Percentiles rank a stretch among this genome's conserved stretches.
Conservation (phyloP, 2,797 vertebrate species). For the Onychomys leucogaster region DNA sequence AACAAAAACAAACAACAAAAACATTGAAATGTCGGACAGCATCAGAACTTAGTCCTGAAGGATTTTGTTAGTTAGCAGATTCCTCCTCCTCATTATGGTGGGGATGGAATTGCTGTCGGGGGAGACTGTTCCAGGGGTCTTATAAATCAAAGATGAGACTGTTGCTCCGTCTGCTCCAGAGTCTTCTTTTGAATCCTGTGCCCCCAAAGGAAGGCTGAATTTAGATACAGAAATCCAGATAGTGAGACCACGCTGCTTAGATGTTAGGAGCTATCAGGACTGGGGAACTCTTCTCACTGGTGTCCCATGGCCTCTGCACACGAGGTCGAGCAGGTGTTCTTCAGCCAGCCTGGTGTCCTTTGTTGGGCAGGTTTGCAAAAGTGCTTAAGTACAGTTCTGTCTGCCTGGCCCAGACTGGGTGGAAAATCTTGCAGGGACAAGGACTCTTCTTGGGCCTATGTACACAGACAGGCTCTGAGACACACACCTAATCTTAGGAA, state of each 20-base stretch:
- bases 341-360: neutral
- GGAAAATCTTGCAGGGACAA: slow-evolving; percentile 29
- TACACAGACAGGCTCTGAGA: neutral
- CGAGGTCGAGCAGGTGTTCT: neutral
- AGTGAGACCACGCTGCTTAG: slow-evolving; percentile 53
- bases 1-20: slow-evolving; percentile 51
- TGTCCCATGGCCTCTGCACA: neutral
- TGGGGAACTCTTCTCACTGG: slow-evolving; percentile 11
- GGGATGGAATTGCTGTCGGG: slow-evolving; percentile 70
- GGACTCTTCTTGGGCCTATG: neutral
- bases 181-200: slow-evolving; percentile 58
- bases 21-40: slow-evolving; percentile 43
- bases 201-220: slow-evolving; percentile 32
- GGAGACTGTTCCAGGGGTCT: slow-evolving; percentile 51
- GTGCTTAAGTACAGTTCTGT: neutral
- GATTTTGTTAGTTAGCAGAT: slow-evolving; percentile 76
- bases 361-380: neutral
- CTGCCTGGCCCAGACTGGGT: neutral
- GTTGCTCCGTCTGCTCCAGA: slow-evolving; percentile 34
- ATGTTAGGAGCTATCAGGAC: slow-evolving; percentile 45
- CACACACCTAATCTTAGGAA: neutral
- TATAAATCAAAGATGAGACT: slow-evolving; percentile 71
- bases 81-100: slow-evolving; percentile 44
- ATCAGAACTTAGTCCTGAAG: slow-evolving; percentile 69
- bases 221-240: slow-evolving; percentile 56